phyloP scores from a whole-genome alignment of 1,140 invertebrate genomes.

The Drosophila ercepeae region DNA sequence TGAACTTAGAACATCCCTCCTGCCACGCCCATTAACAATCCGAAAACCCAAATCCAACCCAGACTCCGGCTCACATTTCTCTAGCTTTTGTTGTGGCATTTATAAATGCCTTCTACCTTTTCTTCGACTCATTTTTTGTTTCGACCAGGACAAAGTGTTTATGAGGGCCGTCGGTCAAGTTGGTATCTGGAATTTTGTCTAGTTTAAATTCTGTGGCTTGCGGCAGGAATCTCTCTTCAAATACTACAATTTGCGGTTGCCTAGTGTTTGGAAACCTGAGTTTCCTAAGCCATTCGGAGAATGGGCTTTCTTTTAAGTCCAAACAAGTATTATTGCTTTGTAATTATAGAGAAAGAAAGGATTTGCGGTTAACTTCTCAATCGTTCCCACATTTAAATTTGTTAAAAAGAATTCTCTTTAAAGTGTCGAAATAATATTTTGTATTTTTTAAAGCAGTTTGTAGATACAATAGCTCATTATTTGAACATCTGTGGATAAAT shows the following conservation, averaged over 20 bases:
- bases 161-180: conserved; percentile 39
- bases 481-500: conserved; percentile 14
- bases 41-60: conserved; percentile 12
- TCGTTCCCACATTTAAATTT: no score
- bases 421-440: no score
- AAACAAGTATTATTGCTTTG: background rate
- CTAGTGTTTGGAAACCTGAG: conserved; percentile 1
- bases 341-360: background rate
- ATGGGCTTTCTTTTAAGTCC: background rate
- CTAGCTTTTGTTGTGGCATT: conserved; percentile 50
- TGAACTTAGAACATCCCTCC: conserved; percentile 47
- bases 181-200: conserved; percentile 42
- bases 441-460: background rate
- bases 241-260: conserved; percentile 20
- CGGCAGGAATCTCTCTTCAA: conserved; percentile 6
- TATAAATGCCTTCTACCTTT: conserved; percentile 56
- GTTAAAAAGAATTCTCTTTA: no score
- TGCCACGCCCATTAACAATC: conserved; percentile 2
- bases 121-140: conserved; percentile 24
- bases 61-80: conserved; percentile 20
- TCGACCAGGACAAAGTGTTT: conserved; percentile 43
- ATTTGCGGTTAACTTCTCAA: no score
- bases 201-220: conserved; percentile 29
- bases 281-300: background rate
- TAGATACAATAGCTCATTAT: background rate